phyloP scores from a whole-genome alignment of 2,888 invertebrate genomes.

The Tineola bisselliella region DNA sequence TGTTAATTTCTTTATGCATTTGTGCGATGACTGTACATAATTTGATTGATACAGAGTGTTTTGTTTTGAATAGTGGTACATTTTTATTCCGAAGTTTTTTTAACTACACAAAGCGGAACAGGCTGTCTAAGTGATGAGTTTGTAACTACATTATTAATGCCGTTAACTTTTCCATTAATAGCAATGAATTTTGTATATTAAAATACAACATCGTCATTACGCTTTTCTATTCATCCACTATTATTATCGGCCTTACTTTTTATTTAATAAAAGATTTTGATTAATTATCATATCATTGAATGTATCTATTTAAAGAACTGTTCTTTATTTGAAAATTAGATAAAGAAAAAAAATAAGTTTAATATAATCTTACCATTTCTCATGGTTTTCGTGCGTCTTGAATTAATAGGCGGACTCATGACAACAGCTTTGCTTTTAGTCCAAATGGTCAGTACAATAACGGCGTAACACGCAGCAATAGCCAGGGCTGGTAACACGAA shows the following conservation, averaged over 20 bases:
- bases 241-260: background rate
- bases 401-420: conserved; percentile 61
- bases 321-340: background rate
- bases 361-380: conserved; percentile 36
- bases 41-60: too few species aligned
- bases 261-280: background rate
- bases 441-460: conserved; percentile 94
- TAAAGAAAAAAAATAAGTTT: background rate
- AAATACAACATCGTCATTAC: background rate
- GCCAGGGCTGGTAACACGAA: conserved; percentile 89
- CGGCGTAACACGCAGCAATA: conserved; percentile 88
- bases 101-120: too few species aligned
- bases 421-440: conserved; percentile 78
- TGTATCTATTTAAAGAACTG: background rate
- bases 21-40: too few species aligned
- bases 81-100: too few species aligned
- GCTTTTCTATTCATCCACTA: background rate
- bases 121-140: too few species aligned
- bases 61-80: too few species aligned
- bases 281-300: background rate
- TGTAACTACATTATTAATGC: too few species aligned
- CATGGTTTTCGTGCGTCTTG: conserved; percentile 49
- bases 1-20: too few species aligned
- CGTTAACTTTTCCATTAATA: too few species aligned
- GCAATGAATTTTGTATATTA: background rate